phyloP scores from a whole-genome alignment of 1,140 invertebrate species.

The Steinernema feltiae region DNA sequence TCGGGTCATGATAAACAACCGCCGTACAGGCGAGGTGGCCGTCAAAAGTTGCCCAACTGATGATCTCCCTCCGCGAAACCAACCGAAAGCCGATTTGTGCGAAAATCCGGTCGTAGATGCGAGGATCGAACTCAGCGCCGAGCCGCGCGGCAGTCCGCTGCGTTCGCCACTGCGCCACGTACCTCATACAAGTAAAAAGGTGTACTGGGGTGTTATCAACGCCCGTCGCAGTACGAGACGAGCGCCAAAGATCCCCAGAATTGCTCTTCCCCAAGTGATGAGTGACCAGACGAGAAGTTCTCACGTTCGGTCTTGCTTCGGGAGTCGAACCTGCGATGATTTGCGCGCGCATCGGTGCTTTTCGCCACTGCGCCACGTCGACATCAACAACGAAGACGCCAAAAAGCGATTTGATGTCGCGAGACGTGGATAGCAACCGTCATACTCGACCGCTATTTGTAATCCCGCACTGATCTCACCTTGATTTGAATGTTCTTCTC shows the following conservation, averaged over 20 bases:
- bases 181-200: neutral
- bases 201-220: conserved; percentile 5
- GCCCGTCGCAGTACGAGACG: neutral
- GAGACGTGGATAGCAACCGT: neutral
- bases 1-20: neutral
- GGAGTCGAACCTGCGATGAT: neutral
- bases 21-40: neutral
- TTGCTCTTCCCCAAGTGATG: neutral
- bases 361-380: neutral
- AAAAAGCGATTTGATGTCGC: neutral
- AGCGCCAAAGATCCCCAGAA: neutral
- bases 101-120: conserved; percentile 12
- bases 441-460: neutral
- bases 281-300: neutral
- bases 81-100: neutral
- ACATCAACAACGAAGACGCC: neutral
- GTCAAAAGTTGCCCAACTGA: conserved; percentile 7
- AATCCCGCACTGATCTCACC: neutral
- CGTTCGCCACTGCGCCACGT: neutral
- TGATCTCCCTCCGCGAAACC: neutral
- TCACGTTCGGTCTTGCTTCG: neutral
- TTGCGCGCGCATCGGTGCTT: neutral
- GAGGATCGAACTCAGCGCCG: neutral
- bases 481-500: neutral
- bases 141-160: neutral